phyloP scores from a whole-genome alignment of 2,888 invertebrate species.

The Crepidodera aurea region DNA sequence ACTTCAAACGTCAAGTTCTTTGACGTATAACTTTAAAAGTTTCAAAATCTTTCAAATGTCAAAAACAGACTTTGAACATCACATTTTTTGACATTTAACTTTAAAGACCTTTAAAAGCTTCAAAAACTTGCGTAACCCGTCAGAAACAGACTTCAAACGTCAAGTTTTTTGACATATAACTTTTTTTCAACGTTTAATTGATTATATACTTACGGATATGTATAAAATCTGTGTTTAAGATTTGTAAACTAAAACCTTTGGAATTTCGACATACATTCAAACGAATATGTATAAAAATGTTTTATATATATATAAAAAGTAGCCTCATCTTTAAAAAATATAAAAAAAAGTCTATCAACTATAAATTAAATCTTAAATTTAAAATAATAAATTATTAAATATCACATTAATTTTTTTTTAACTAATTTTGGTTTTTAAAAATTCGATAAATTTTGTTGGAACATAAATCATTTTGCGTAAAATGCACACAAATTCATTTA shows the following conservation, averaged over 20 bases:
- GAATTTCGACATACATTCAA: neutral
- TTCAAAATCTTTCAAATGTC: too few relatives aligned
- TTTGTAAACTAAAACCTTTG: neutral
- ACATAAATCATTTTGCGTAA: neutral
- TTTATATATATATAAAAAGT: neutral
- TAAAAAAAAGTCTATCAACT: neutral
- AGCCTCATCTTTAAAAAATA: neutral
- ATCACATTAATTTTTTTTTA: constrained; percentile 7
- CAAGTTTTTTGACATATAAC: too few relatives aligned
- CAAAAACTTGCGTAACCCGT: too few relatives aligned
- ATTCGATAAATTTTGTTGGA: neutral
- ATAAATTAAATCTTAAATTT: constrained; percentile 2
- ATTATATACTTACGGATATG: too few relatives aligned
- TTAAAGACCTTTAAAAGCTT: too few relatives aligned
- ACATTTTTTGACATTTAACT: too few relatives aligned
- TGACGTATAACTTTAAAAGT: too few relatives aligned
- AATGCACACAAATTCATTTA: neutral
- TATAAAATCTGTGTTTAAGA: neutral
- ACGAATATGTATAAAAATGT: too few relatives aligned
- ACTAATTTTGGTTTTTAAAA: neutral
- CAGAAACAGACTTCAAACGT: too few relatives aligned
- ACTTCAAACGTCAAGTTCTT: too few relatives aligned
- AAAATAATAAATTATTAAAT: constrained; percentile 7
- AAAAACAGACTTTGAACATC: too few relatives aligned
- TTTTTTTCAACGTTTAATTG: too few relatives aligned